Evolutionary conservation across 2,888 invertebrate genomes (phyloP).

Genomic region (Endotricha flammealis): DNA sequence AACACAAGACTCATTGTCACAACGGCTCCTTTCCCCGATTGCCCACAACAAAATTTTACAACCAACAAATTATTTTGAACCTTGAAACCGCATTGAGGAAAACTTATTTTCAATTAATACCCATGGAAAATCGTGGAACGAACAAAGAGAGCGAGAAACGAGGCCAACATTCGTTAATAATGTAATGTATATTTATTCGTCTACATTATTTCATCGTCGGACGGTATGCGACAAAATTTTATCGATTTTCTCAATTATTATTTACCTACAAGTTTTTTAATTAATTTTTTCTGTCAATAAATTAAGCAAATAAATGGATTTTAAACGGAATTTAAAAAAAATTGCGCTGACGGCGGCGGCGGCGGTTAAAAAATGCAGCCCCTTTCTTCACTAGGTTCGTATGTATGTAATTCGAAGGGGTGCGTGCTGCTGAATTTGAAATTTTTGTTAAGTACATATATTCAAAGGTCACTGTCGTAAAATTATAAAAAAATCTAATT

Average conservation of each 20-base stretch:
- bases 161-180: constrained; percentile 78
- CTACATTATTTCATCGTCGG: constrained; percentile 62
- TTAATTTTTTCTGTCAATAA: no score
- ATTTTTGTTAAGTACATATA: no score
- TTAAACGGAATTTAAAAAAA: no score
- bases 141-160: constrained; percentile 77
- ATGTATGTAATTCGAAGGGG: no score
- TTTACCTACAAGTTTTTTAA: no score
- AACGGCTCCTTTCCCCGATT: constrained; percentile 35
- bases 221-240: constrained; percentile 50
- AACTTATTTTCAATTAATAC: constrained; percentile 65
- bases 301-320: no score
- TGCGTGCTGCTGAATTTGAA: no score
- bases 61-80: constrained; percentile 67
- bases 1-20: constrained; percentile 42
- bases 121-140: constrained; percentile 61
- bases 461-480: no score
- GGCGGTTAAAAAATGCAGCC: no score
- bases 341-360: no score
- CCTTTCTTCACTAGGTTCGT: no score
- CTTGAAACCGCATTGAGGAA: constrained; percentile 55
- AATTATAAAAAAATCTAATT: no score
- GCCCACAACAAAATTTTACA: constrained; percentile 52
- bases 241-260: constrained; percentile 31
- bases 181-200: constrained; percentile 77